These are phyloP conservation scores for Buteo buteo DNA, from an alignment of 2,113 vertebrate genomes.

Conservation along the genomic window DNA sequence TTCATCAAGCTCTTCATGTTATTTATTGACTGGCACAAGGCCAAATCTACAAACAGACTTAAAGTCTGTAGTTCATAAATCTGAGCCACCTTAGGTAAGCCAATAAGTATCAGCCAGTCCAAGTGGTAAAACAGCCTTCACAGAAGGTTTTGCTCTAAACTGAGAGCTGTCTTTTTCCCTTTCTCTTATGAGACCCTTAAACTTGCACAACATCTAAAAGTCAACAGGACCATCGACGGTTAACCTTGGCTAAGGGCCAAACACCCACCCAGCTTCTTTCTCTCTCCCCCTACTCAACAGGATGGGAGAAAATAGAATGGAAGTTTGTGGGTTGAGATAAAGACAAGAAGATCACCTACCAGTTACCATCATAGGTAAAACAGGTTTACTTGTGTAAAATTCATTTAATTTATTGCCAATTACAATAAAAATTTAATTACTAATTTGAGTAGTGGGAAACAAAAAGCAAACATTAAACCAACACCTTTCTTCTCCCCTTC, in stretches of 20 bases:
- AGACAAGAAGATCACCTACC: neutral
- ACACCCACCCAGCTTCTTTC: neutral
- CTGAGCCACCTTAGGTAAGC: neutral
- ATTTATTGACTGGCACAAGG: neutral
- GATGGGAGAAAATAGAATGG: neutral
- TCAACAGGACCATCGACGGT: neutral
- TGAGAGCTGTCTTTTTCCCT: neutral
- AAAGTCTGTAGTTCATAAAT: neutral
- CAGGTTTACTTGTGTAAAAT: neutral
- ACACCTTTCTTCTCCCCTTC: neutral
- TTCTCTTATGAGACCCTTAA: neutral
- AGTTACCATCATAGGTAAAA: neutral
- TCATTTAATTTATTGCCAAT: neutral
- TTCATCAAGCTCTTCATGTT: neutral
- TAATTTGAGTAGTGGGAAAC: neutral
- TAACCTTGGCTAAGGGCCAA: neutral
- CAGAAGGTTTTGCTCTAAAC: neutral
- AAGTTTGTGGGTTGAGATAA: neutral
- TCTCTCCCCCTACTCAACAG: neutral
- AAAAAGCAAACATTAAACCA: neutral
- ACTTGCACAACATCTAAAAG: neutral
- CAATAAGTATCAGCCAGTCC: neutral
- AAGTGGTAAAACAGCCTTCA: neutral
- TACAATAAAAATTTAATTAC: rapidly evolving
- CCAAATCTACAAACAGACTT: neutral